phyloP scores from a whole-genome alignment of 2,113 vertebrate genomes.

The Coptodon bakossiorum region DNA sequence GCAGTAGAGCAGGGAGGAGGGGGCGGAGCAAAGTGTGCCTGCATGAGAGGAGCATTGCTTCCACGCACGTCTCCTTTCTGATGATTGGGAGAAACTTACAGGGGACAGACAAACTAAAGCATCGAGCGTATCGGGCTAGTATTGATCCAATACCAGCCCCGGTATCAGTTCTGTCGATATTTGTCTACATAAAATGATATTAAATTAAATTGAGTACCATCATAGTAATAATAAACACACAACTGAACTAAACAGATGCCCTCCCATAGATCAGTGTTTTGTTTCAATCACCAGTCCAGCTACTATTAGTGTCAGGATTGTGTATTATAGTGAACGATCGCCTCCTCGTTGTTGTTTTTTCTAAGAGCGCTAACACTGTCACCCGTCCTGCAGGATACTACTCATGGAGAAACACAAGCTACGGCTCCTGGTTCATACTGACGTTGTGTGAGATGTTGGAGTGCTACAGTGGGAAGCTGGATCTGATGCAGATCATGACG shows the following conservation, averaged over 20 bases:
- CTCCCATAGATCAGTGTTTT: neutral
- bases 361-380: neutral
- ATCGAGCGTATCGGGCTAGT: neutral
- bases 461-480: conserved; percentile 63
- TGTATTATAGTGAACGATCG: neutral
- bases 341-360: neutral
- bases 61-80: neutral
- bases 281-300: neutral
- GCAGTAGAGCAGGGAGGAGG: neutral
- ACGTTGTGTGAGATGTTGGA: conserved; percentile 76
- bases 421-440: conserved; percentile 90
- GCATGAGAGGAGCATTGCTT: neutral
- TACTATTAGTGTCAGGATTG: neutral
- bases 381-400: conserved; percentile 75
- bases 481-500: conserved; percentile 87
- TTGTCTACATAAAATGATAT: neutral
- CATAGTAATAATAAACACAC: neutral
- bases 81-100: neutral
- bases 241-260: neutral
- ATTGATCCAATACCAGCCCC: neutral
- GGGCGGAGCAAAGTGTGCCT: neutral
- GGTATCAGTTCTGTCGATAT: neutral
- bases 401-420: conserved; percentile 82
- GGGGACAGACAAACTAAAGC: neutral
- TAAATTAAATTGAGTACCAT: neutral